Evolutionary conservation across 2,113 vertebrate genomes (phyloP).

Genomic region (Sceloporus tristichus): DNA sequence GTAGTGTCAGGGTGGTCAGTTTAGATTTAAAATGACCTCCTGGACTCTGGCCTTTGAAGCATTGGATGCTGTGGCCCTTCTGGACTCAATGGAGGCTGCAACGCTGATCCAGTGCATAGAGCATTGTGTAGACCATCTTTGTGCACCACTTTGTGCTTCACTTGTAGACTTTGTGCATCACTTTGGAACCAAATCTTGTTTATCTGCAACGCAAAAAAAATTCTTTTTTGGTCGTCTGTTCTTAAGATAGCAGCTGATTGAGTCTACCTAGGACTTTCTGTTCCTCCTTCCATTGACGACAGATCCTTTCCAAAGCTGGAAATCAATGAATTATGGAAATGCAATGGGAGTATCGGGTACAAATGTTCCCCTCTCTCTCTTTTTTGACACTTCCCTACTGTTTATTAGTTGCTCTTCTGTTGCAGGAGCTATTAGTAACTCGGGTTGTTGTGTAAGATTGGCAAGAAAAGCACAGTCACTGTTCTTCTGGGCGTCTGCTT

Average conservation of each 20-base stretch:
- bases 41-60: neutral
- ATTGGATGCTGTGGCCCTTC: neutral
- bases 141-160: too few species aligned
- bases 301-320: neutral
- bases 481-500: neutral
- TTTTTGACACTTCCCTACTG: conserved; percentile 21
- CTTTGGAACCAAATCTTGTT: too few species aligned
- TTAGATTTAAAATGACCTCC: too few species aligned
- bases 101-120: neutral
- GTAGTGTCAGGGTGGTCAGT: too few species aligned
- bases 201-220: too few species aligned
- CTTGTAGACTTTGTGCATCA: too few species aligned
- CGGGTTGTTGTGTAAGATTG: neutral
- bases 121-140: too few species aligned
- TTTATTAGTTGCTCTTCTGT: conserved; percentile 35
- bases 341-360: neutral
- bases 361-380: neutral
- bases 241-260: neutral
- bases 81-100: neutral
- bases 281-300: neutral
- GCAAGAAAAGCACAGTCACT: neutral
- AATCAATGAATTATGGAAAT: neutral
- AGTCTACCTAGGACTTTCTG: neutral
- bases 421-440: neutral
- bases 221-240: too few species aligned